Evolutionary conservation across 2,113 vertebrate species (phyloP), one percentile per base, ranked within the genome.

Genomic region (Ctenodactylus gundi): DNA sequence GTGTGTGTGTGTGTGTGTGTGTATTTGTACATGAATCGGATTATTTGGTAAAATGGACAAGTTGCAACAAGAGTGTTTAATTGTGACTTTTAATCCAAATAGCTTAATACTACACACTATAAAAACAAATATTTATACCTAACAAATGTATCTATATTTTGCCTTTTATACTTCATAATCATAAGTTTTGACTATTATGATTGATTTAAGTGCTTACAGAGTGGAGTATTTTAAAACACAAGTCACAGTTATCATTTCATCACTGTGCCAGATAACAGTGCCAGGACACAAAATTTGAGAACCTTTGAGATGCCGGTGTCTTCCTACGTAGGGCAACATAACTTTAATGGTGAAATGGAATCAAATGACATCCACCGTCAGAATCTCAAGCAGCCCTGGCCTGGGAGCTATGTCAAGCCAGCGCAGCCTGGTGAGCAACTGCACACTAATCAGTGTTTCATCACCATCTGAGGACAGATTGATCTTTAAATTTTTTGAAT

Each of bases 371-470:
- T 72, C 95, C n/a, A 94, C 36, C 31, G 83, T 80, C 27, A 90
- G 81, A 96, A 39, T 55, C n/a, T 0, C 41, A 85, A 53, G 17
- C 8, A 77, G 29, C 2, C 41, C 36, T 11, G 72, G 27, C 65
- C 86, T 96, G 57, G 12, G 73, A 96, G 6, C 77, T 95, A 94
- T 94, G 44, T 67, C 96, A 62, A 95, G 29, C 12, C 80, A 90
- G 72, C 18, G 1, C 51, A 89, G 76, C 58, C 5, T 89, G 94
- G 88, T 73, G n/a, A 96, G 92, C 84, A 96, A 77, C 58, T 93
- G 51, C 70, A 84, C 81, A 91, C 84, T 96, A 94, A 58, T 75
- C 58, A 34, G 6, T 78, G 23, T 83, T 94, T 91, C 89, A 57
- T 92, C 70, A 94, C 17, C 83, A 85, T 94, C 86, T 83, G 89